Evolutionary conservation across 2,113 vertebrate genomes (phyloP).

Genomic region (Atherinomorus stipes): DNA sequence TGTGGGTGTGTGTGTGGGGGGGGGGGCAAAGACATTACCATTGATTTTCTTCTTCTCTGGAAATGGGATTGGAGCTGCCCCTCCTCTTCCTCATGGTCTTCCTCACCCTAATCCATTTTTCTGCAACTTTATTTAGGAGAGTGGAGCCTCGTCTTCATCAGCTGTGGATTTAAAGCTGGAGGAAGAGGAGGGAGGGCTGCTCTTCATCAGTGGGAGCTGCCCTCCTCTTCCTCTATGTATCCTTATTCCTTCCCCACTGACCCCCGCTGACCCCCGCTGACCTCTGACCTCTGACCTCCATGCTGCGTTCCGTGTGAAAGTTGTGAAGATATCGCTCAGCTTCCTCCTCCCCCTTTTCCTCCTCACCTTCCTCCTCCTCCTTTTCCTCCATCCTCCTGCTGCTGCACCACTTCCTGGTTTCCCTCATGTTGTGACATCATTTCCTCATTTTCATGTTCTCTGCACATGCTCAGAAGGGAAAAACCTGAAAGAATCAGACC

Average conservation of each 20-base stretch:
- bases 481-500: no score
- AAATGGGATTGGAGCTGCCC: slow-evolving; percentile 19
- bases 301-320: no score
- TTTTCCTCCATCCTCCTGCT: no score
- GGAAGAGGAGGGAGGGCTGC: neutral
- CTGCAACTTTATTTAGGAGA: neutral
- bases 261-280: slow-evolving; percentile 59
- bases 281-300: slow-evolving; percentile 54
- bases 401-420: no score
- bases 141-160: neutral
- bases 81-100: slow-evolving; percentile 16
- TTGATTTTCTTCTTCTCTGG: slow-evolving; percentile 71
- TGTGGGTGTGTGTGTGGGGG: neutral
- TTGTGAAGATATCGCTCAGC: no score
- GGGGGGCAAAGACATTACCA: slow-evolving; percentile 71
- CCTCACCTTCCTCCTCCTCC: no score
- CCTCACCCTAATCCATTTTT: slow-evolving; percentile 1
- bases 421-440: no score
- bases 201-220: neutral
- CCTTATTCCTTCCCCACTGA: slow-evolving; percentile 25
- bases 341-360: no score
- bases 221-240: neutral
- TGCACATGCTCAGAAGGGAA: no score
- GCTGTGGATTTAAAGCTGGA: no score
- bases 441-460: no score